A percentile compares a stretch with the other conserved stretches of the same genome.
Evolutionary conservation across 1,140 invertebrate species (phyloP).

Genomic region (Cataglyphis hispanica): DNA sequence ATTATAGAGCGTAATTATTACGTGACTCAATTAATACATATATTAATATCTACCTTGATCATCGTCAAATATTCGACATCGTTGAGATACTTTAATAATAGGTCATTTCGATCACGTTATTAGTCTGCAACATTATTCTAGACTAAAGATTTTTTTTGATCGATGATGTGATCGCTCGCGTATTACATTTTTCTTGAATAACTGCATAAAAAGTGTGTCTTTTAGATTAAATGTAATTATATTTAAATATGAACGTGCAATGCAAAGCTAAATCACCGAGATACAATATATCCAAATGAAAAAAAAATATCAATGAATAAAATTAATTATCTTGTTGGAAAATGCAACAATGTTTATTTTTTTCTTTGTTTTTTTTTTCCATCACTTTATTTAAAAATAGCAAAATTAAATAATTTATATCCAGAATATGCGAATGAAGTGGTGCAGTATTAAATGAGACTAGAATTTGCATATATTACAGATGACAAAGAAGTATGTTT

Average conservation of each 20-base stretch:
- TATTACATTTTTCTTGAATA: conserved; percentile 7
- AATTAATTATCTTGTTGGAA: not conserved
- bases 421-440: conserved; percentile 33
- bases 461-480: conserved; percentile 43
- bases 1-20: conserved; percentile 16
- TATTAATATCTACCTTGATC: not conserved
- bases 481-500: conserved; percentile 13
- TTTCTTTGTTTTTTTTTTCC: not conserved
- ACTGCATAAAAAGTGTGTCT: not conserved
- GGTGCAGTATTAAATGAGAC: not conserved
- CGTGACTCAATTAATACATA: conserved; percentile 9
- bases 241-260: not conserved
- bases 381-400: conserved; percentile 19
- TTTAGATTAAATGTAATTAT: not conserved
- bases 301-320: conserved; percentile 19
- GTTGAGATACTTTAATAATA: conserved; percentile 27
- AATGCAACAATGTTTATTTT: not conserved
- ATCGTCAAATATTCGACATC: not conserved
- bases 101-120: not conserved
- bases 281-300: not conserved
- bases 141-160: conserved; percentile 6
- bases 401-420: conserved; percentile 34
- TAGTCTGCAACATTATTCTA: not conserved
- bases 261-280: not conserved
- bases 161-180: too few species aligned